A percentile compares a stretch with the other conserved stretches of the same genome.
phyloP scores from a whole-genome alignment of 1,140 invertebrate genomes.

The Aphaenogaster floridana region DNA sequence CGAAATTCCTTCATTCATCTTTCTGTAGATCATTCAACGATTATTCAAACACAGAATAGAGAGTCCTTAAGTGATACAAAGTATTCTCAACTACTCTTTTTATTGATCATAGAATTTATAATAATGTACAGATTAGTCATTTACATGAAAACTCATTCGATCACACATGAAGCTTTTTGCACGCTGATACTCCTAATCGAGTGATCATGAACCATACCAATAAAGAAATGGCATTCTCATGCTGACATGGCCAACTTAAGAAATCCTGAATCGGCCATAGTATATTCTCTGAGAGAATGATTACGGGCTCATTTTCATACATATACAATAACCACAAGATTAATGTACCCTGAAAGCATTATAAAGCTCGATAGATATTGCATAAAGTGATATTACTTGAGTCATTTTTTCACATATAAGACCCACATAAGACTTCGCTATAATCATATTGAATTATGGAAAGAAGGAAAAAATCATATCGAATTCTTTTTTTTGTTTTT shows the following conservation, averaged over 20 bases:
- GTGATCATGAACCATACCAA: conserved; percentile 80
- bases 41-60: not conserved
- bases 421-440: not conserved
- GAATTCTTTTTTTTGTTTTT: no score
- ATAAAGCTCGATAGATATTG: conserved; percentile 20
- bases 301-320: conserved; percentile 81
- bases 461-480: not conserved
- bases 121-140: conserved; percentile 16
- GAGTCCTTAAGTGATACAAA: not conserved
- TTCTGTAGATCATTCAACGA: not conserved
- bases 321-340: conserved; percentile 76
- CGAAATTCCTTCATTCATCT: not conserved
- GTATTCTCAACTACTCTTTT: no score
- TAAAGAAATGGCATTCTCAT: conserved; percentile 82
- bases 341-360: conserved; percentile 75
- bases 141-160: conserved; percentile 27
- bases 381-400: not conserved
- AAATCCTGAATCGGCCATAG: conserved; percentile 81
- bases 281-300: conserved; percentile 79
- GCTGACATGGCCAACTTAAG: conserved; percentile 82
- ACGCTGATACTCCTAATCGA: conserved; percentile 74
- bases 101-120: not conserved
- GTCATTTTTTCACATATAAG: not conserved
- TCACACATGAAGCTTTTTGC: conserved; percentile 52
- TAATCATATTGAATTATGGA: not conserved